Percentiles rank a stretch among this genome's conserved stretches.
These are phyloP conservation scores for Andricus curvator DNA, from an alignment of 2,888 invertebrate species.

Conservation along the genomic window DNA sequence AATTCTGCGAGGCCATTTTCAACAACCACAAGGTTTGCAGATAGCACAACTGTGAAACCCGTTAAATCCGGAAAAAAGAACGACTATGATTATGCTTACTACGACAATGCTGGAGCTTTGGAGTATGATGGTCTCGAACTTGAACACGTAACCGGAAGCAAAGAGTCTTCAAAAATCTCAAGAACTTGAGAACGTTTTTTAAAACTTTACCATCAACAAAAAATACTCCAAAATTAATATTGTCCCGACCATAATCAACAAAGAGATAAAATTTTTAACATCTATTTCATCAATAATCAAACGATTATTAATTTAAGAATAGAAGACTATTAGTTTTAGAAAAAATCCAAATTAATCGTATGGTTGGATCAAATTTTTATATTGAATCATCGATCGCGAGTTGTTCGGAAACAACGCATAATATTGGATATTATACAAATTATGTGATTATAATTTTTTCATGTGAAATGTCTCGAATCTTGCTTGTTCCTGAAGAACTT, in stretches of 20 bases:
- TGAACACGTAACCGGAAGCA: slow-evolving; percentile 72
- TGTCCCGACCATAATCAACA: slow-evolving; percentile 22
- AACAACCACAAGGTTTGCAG: slow-evolving; percentile 69
- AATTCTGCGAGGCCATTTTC: slow-evolving; percentile 75
- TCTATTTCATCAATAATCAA: not conserved
- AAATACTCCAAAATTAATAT: slow-evolving; percentile 20
- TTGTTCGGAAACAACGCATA: not conserved
- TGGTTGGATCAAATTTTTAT: not conserved
- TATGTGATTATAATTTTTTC: not conserved
- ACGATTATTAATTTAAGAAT: not conserved
- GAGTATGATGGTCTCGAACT: slow-evolving; percentile 79
- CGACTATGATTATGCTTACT: slow-evolving; percentile 92
- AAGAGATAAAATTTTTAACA: not conserved
- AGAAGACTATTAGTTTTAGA: not conserved
- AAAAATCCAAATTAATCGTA: not conserved
- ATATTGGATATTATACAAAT: not conserved
- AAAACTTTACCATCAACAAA: not conserved
- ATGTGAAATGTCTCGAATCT: not conserved
- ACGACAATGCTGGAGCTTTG: slow-evolving; percentile 83
- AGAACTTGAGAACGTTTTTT: slow-evolving; percentile 39
- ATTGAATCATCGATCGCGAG: not conserved
- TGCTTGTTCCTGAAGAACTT: not conserved
- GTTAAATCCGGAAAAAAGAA: slow-evolving; percentile 79
- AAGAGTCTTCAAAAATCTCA: slow-evolving; percentile 72
- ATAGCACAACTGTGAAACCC: slow-evolving; percentile 71